Evolutionary conservation across 2,888 invertebrate species (phyloP).

Genomic region (Nomada ferruginata): DNA sequence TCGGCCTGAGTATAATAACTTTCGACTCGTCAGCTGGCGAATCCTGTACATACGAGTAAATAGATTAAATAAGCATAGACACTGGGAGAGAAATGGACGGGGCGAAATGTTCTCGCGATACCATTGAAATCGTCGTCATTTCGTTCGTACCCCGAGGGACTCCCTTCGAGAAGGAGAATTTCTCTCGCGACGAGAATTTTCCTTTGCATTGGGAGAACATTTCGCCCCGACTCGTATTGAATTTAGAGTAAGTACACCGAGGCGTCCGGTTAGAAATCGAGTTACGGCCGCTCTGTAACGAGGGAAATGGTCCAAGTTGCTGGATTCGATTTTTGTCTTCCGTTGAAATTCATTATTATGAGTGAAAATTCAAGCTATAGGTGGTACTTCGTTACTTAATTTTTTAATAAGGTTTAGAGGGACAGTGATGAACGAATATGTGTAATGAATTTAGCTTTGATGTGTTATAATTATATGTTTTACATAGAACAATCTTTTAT

Average conservation of each 20-base stretch:
- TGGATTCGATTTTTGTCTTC: neutral
- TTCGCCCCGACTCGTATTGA: conserved; percentile 36
- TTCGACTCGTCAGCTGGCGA: conserved; percentile 63
- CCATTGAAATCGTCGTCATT: neutral
- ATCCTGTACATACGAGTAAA: conserved; percentile 70
- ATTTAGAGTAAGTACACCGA: conserved; percentile 52
- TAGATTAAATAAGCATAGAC: conserved; percentile 57
- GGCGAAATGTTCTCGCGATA: conserved; percentile 8
- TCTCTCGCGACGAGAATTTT: neutral
- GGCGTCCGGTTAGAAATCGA: conserved; percentile 44
- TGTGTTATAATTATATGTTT: neutral
- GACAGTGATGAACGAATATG: too few relatives aligned
- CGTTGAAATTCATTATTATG: neutral
- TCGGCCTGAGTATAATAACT: conserved; percentile 60
- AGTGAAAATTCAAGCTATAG: neutral
- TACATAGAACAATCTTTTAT: too few relatives aligned
- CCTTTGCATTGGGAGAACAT: conserved; percentile 11
- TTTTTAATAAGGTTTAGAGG: too few relatives aligned
- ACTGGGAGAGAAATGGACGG: neutral
- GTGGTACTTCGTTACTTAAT: neutral
- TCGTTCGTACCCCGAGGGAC: neutral
- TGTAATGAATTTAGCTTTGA: neutral
- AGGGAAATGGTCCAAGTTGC: neutral
- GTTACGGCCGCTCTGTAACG: conserved; percentile 22
- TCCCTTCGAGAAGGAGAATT: neutral